Percentiles rank a stretch among this genome's conserved stretches.
These are phyloP conservation scores for Ascidia mentula DNA, from an alignment of 23 tunicate genomes.

Conservation along the genomic window DNA sequence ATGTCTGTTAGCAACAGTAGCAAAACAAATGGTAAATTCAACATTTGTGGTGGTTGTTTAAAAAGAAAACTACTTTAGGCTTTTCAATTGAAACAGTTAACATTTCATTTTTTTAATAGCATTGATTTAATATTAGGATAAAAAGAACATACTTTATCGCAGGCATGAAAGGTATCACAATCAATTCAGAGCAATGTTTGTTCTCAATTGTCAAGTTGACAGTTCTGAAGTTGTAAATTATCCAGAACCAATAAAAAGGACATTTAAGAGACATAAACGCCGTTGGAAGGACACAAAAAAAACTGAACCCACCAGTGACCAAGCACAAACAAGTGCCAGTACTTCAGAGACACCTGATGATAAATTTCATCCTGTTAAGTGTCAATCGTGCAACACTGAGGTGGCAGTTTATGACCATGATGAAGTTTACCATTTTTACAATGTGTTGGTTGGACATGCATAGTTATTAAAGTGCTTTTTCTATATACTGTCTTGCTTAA, in stretches of 20 bases:
- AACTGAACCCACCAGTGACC: neutral
- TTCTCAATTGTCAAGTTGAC: conserved; percentile 68
- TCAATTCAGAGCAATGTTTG: conserved; percentile 98
- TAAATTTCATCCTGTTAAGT: conserved; percentile 79
- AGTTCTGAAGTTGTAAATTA: conserved; percentile 58
- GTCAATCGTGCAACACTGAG: conserved; percentile 79
- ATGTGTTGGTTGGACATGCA: conserved; percentile 75
- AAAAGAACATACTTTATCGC: too few relatives aligned
- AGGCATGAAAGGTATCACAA: conserved; percentile 74
- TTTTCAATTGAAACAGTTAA: too few relatives aligned
- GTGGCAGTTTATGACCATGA: conserved; percentile 87
- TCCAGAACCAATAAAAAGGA: conserved; percentile 57
- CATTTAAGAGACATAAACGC: conserved; percentile 58
- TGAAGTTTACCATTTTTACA: conserved; percentile 94
- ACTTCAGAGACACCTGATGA: neutral
- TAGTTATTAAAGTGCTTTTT: too few relatives aligned
- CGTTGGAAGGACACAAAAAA: conserved; percentile 18
- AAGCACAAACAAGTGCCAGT: neutral
- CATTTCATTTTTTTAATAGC: too few relatives aligned
- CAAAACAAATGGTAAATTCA: too few relatives aligned
- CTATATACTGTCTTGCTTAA: too few relatives aligned
- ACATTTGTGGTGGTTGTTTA: too few relatives aligned
- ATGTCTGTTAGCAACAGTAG: too few relatives aligned
- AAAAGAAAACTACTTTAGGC: too few relatives aligned
- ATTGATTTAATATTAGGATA: too few relatives aligned